Evolutionary conservation across 2,888 invertebrate genomes (phyloP), one percentile per base, ranked within the genome.

Genomic region (Dexiosoma caninum): DNA sequence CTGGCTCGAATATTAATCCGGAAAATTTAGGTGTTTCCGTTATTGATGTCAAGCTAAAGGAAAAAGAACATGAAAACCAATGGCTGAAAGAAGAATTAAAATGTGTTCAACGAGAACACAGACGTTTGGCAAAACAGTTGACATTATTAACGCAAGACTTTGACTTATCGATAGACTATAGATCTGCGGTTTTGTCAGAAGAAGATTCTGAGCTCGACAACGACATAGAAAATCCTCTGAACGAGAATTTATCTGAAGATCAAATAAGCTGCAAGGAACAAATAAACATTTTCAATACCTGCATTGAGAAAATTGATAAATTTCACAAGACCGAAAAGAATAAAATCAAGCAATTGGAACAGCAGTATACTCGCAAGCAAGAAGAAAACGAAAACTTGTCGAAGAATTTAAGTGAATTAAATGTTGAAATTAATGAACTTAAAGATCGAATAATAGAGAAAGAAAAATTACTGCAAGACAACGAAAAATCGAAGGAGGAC

Each of bases 1-100:
- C 85, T 49, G 83, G 83, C 51, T 86, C 85, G 0, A 85, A 84
- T 9, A 86, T 23, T 0, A 87, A 89, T 32, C 89, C 90, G 0
- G 90, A 90, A 81, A 90, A 88, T 83, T 79, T 90, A 2, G 90
- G 85, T 0, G 83, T 83, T 27, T 87, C 88, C 0, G 90, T 90
- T 1, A 82, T 90, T n/a, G 90, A 90, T 79, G 84, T 89, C 0
- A 88, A 90, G 35, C 62, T 90, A 32, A 87, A 88, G 2, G 90
- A 90, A 74, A 88, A 88, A 64, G 87, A 89, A 72, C 78, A 77
- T n/a, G 89, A 90, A 84, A 90, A 89, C 72, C 32, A 78, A 2
- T 57, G 81, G 9, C 35, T 86, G 30, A 83, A 84, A 1, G 82
- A 85, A 21, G 81, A 86, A 60, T 81, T 89, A 2, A 59, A 79